These are phyloP conservation scores for Sus scrofa DNA, from an alignment of 2,113 vertebrate genomes.

Conservation along the genomic window DNA sequence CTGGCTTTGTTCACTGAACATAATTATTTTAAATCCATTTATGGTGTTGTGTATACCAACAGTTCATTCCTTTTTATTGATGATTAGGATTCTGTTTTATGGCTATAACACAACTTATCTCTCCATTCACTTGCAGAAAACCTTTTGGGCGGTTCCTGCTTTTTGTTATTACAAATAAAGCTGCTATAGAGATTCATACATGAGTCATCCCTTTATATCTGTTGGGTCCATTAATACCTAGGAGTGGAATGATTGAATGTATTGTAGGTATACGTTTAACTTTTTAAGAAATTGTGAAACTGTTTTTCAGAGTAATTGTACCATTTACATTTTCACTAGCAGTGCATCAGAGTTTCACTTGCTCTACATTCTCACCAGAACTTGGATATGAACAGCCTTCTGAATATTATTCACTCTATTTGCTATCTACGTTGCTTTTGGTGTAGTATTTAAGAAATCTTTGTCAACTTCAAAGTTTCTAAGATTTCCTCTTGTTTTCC, in stretches of 20 bases:
- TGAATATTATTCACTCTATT: background rate
- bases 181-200: background rate
- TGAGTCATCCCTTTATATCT: background rate
- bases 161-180: background rate
- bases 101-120: background rate
- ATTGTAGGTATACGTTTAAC: background rate
- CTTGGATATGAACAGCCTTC: background rate
- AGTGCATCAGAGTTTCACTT: background rate
- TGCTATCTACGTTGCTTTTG: background rate
- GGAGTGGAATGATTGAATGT: background rate
- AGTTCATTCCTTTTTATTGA: background rate
- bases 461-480: background rate
- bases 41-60: background rate
- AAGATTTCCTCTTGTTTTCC: background rate
- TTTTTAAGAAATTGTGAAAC: background rate
- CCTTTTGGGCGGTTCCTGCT: background rate
- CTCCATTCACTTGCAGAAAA: background rate
- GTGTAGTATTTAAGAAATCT: background rate
- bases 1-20: background rate
- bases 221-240: background rate
- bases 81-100: background rate
- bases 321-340: background rate
- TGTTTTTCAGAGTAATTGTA: background rate
- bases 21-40: background rate
- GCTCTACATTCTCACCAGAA: background rate